phyloP scores from a whole-genome alignment of 2,797 vertebrate genomes.

The Macropodus opercularis region DNA sequence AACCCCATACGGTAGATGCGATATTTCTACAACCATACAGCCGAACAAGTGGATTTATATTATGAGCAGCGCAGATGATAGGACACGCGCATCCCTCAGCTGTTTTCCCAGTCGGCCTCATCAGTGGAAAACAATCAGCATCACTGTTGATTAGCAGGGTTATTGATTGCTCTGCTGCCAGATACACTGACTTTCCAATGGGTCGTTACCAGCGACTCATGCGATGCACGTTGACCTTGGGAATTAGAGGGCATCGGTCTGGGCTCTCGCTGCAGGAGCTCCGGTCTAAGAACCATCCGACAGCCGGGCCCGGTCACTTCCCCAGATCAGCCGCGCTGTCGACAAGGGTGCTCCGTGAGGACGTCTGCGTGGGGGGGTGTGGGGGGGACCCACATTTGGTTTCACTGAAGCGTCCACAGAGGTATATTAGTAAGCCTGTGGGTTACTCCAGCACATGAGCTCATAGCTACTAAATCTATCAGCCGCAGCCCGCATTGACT shows the following conservation, averaged over 20 bases:
- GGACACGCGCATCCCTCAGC: slow-evolving; percentile 43
- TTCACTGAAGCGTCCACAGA: slow-evolving; percentile 28
- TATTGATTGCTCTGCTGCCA: slow-evolving; percentile 81
- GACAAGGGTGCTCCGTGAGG: slow-evolving; percentile 37
- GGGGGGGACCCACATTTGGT: slow-evolving; percentile 30
- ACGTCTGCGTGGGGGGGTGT: slow-evolving; percentile 29
- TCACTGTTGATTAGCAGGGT: slow-evolving; percentile 76
- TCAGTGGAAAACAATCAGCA: slow-evolving; percentile 78
- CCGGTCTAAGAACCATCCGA: slow-evolving; percentile 32
- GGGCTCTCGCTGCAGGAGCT: slow-evolving; percentile 32
- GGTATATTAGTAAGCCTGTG: slow-evolving; percentile 40
- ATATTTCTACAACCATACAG: slow-evolving; percentile 14
- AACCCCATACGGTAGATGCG: slow-evolving; percentile 11
- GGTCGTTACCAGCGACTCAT: slow-evolving; percentile 69
- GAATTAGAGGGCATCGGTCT: slow-evolving; percentile 59
- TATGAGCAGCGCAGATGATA: slow-evolving; percentile 33
- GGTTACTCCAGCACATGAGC: slow-evolving; percentile 73
- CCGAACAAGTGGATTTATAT: slow-evolving; percentile 14
- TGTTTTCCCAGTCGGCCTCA: slow-evolving; percentile 54
- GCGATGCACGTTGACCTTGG: slow-evolving; percentile 74
- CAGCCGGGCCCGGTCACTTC: slow-evolving; percentile 9
- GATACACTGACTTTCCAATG: slow-evolving; percentile 68
- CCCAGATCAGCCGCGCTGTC: slow-evolving; percentile 16
- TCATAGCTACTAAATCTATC: slow-evolving; percentile 84
- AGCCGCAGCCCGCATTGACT: slow-evolving; percentile 69